Conservation (phyloP, 2,797 vertebrate species). For the Neostethus bicornis region DNA sequence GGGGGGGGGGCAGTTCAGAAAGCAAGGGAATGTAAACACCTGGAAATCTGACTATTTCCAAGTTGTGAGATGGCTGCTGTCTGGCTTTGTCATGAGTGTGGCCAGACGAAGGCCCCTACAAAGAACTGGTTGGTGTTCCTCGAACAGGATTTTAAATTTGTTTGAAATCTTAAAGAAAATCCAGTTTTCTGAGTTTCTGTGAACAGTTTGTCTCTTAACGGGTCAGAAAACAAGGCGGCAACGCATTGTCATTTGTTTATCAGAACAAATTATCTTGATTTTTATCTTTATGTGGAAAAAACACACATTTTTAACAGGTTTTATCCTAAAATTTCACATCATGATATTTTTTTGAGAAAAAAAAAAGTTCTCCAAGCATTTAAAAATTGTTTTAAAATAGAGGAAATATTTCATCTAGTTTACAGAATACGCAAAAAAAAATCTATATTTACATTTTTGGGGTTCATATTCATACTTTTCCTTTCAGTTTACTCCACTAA, state of each 20-base stretch:
- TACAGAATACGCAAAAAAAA: not conserved
- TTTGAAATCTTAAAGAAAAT: not conserved
- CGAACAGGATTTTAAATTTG: not conserved
- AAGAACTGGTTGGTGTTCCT: not conserved
- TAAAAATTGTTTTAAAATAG: no score
- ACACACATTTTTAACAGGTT: no score
- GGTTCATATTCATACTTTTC: not conserved
- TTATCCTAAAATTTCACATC: no score
- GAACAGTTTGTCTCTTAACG: not conserved
- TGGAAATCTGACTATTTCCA: slow-evolving; percentile 32
- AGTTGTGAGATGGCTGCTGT: slow-evolving; percentile 57
- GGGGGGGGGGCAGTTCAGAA: slow-evolving; percentile 18
- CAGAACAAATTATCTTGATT: no score
- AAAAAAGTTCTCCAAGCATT: no score
- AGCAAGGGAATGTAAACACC: slow-evolving; percentile 76
- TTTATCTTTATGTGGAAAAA: no score
- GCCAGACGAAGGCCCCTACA: slow-evolving; percentile 25
- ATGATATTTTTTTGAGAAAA: no score
- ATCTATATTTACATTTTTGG: not conserved
- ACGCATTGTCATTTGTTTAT: not conserved
- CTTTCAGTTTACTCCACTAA: not conserved
- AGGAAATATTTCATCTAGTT: no score
- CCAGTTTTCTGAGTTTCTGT: slow-evolving; percentile 2
- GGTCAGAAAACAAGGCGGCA: not conserved
- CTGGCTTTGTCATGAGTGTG: slow-evolving; percentile 17